Conservation (phyloP, 2,888 invertebrate genomes). For the Hydrotaea cyrtoneurina region DNA sequence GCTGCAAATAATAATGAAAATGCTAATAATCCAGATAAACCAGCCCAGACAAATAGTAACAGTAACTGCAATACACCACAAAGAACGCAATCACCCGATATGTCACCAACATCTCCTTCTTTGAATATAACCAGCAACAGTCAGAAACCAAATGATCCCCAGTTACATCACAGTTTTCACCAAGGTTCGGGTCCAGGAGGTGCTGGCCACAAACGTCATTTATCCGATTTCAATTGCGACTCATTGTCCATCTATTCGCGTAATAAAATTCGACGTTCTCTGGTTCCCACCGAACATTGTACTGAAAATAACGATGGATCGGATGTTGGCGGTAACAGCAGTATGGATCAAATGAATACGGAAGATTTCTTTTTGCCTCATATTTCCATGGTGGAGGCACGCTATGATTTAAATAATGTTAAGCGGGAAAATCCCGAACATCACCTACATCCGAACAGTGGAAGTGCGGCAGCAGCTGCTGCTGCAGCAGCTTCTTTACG, state of each 20-base stretch:
- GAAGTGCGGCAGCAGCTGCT: slow-evolving; percentile 60
- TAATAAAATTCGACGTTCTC: slow-evolving; percentile 76
- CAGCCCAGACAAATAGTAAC: slow-evolving; percentile 59
- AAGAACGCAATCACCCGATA: slow-evolving; percentile 71
- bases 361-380: slow-evolving; percentile 80
- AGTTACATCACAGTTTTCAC: slow-evolving; percentile 60
- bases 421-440: slow-evolving; percentile 78
- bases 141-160: slow-evolving; percentile 46
- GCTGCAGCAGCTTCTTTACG: slow-evolving; percentile 73
- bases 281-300: slow-evolving; percentile 69
- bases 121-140: slow-evolving; percentile 61
- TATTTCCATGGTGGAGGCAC: slow-evolving; percentile 79
- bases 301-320: slow-evolving; percentile 72
- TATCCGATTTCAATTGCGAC: slow-evolving; percentile 76
- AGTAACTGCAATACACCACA: slow-evolving; percentile 71
- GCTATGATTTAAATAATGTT: slow-evolving; percentile 78
- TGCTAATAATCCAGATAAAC: slow-evolving; percentile 50
- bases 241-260: slow-evolving; percentile 79
- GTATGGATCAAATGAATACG: slow-evolving; percentile 78
- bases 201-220: slow-evolving; percentile 73
- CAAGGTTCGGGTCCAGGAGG: slow-evolving; percentile 28
- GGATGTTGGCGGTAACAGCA: slow-evolving; percentile 74
- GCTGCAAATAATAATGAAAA: slow-evolving; percentile 55
- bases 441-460: slow-evolving; percentile 61
- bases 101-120: slow-evolving; percentile 68